These are phyloP conservation scores for Drosophila lacertosa DNA, from an alignment of 1,140 invertebrate genomes.

Conservation along the genomic window DNA sequence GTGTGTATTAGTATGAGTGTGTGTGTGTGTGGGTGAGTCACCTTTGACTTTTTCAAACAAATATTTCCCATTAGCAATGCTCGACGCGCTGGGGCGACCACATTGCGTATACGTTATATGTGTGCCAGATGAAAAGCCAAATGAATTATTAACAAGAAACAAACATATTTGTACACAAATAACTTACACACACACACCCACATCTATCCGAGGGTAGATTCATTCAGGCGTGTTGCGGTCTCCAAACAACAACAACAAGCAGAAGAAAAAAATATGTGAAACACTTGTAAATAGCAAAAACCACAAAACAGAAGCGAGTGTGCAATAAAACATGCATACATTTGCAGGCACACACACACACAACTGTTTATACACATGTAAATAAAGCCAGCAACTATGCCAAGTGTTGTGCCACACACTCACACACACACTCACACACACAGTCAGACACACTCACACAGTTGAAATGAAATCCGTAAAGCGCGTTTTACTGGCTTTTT, in stretches of 20 bases:
- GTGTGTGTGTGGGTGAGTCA: constrained; percentile 56
- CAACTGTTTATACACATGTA: constrained; percentile 17
- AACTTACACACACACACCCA: constrained; percentile 41
- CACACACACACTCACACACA: constrained; percentile 19
- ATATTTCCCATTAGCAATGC: constrained; percentile 77
- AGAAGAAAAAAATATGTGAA: constrained; percentile 42
- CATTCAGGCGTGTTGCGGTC: constrained; percentile 41
- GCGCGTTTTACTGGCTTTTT: constrained; percentile 78
- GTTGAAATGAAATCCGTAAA: constrained; percentile 77
- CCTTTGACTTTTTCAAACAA: constrained; percentile 80
- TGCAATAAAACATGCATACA: constrained; percentile 80
- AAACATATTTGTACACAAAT: constrained; percentile 64
- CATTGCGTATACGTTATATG: constrained; percentile 71
- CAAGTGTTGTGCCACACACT: constrained; percentile 50
- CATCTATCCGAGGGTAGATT: constrained; percentile 28
- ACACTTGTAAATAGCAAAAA: constrained; percentile 77
- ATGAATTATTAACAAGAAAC: constrained; percentile 68
- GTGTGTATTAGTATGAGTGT: constrained; percentile 10
- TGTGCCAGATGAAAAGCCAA: constrained; percentile 63
- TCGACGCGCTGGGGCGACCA: constrained; percentile 50
- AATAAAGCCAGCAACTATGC: constrained; percentile 60
- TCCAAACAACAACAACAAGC: constrained; percentile 27
- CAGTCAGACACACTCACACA: constrained; percentile 12
- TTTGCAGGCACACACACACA: constrained; percentile 51
- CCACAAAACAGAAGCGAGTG: constrained; percentile 71